Percentiles rank a stretch among this genome's conserved stretches.
Evolutionary conservation across 2,888 invertebrate genomes (phyloP).

Genomic region (Athalia cordata): DNA sequence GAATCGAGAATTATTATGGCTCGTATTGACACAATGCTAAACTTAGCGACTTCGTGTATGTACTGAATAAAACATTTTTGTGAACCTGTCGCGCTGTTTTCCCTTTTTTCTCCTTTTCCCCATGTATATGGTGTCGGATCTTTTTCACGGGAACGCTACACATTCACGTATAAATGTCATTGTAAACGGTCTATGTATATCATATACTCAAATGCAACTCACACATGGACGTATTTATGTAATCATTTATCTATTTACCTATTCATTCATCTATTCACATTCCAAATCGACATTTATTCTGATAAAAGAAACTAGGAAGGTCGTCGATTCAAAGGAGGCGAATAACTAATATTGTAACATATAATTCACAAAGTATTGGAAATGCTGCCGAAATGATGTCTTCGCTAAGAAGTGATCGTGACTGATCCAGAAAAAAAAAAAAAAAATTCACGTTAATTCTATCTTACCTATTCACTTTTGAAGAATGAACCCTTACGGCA

Average conservation of each 20-base stretch:
- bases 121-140: neutral
- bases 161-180: neutral
- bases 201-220: too few relatives aligned
- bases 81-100: neutral
- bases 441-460: neutral
- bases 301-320: too few relatives aligned
- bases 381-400: too few relatives aligned
- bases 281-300: too few relatives aligned
- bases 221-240: too few relatives aligned
- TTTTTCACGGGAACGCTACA: neutral
- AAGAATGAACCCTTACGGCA: too few relatives aligned
- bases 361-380: too few relatives aligned
- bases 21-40: conserved; percentile 24
- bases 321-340: too few relatives aligned
- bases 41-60: neutral
- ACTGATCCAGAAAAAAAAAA: neutral
- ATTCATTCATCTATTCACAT: too few relatives aligned
- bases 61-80: conserved; percentile 40
- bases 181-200: neutral
- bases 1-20: conserved; percentile 39
- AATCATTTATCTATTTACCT: too few relatives aligned
- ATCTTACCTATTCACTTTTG: neutral
- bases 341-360: too few relatives aligned
- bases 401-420: too few relatives aligned
- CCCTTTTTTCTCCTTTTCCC: neutral